Conservation (phyloP, 2,888 invertebrate genomes). For the Chaitophorus viminalis region DNA sequence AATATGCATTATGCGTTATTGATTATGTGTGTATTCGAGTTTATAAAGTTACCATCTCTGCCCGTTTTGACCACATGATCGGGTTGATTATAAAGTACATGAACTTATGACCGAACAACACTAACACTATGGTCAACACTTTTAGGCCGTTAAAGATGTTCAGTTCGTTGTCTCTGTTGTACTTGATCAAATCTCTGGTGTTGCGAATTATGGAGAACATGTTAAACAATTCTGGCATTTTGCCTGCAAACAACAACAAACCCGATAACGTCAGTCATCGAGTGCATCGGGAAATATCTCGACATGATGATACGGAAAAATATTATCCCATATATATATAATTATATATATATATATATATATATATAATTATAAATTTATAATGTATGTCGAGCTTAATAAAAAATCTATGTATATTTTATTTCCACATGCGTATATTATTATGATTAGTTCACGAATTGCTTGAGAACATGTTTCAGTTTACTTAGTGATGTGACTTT, state of each 20-base stretch:
- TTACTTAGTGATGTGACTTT: no score
- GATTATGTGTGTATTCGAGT: neutral
- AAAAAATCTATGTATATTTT: no score
- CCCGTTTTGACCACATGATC: neutral
- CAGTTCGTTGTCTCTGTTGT: conserved; percentile 26
- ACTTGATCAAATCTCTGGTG: conserved; percentile 32
- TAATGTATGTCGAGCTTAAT: no score
- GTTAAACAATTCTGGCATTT: neutral
- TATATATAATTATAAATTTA: no score
- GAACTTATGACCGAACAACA: conserved; percentile 47
- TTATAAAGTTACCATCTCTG: conserved; percentile 35
- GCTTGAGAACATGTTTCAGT: no score
- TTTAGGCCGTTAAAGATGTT: conserved; percentile 50
- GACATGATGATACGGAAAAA: no score
- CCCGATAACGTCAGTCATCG: no score
- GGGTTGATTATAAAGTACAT: conserved; percentile 15
- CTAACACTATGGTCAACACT: conserved; percentile 30
- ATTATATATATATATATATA: no score
- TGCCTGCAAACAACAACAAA: neutral
- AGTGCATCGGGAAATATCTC: neutral
- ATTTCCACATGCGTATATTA: no score
- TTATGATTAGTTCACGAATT: no score
- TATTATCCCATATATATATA: no score
- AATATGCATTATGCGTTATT: no score
- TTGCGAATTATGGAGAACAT: conserved; percentile 35